Percentiles rank a stretch among this genome's conserved stretches.
These are phyloP conservation scores for Panagrolaimus sp. DNA, from an alignment of 1,140 invertebrate species.

Conservation along the genomic window DNA sequence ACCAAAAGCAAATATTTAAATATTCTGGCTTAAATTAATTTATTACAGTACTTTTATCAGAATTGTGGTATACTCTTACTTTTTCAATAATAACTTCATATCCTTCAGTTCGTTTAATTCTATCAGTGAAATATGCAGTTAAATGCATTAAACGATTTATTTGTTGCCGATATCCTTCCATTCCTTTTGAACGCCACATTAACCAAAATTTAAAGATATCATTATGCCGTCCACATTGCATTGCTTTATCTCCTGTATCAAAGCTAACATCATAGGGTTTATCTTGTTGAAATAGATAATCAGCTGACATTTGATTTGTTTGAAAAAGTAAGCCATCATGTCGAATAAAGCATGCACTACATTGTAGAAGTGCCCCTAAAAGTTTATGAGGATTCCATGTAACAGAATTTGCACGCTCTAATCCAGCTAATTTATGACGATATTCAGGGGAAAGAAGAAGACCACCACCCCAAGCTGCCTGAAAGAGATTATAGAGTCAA, in stretches of 20 bases:
- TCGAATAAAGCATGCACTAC: constrained; percentile 93
- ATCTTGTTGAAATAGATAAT: constrained; percentile 97
- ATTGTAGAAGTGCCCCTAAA: constrained; percentile 90
- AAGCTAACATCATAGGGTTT: constrained; percentile 93
- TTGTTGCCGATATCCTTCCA: constrained; percentile 79
- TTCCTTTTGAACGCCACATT: constrained; percentile 93
- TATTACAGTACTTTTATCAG: constrained; percentile 4
- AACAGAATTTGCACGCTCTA: constrained; percentile 88
- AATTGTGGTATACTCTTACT: constrained; percentile 44
- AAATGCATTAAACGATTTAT: constrained; percentile 76
- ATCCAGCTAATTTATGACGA: constrained; percentile 76
- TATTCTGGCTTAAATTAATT: constrained; percentile 73
- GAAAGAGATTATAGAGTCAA: constrained; percentile 60
- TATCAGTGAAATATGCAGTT: constrained; percentile 63
- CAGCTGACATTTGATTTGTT: constrained; percentile 92
- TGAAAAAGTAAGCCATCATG: constrained; percentile 87
- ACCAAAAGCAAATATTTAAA: constrained; percentile 98
- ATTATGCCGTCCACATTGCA: constrained; percentile 96
- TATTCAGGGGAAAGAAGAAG: constrained; percentile 85
- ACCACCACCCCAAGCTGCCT: constrained; percentile 95
- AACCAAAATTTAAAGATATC: constrained; percentile 99
- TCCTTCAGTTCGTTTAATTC: constrained; percentile 66
- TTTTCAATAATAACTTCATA: constrained; percentile 76
- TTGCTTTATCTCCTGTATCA: constrained; percentile 98
- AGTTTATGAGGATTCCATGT: constrained; percentile 99